Percentiles rank a stretch among this genome's conserved stretches.
Evolutionary conservation across 1,140 invertebrate genomes (phyloP).

Genomic region (Oreohelix idahoensis): DNA sequence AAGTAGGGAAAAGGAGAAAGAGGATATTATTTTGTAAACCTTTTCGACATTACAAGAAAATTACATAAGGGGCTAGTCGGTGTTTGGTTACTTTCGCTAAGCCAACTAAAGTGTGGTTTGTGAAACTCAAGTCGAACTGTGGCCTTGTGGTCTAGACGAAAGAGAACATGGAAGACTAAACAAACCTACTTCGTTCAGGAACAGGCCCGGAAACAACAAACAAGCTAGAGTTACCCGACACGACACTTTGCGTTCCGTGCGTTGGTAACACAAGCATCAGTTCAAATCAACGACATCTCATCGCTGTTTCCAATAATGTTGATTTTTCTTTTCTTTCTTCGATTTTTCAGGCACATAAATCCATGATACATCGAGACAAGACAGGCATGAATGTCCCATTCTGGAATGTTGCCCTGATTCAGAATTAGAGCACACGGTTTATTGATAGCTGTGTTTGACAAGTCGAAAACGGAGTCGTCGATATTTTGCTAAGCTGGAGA

Average conservation of each 20-base stretch:
- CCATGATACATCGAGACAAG: conserved; percentile 1
- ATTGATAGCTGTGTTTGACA: conserved; percentile 37
- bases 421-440: not conserved
- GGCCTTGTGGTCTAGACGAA: not conserved
- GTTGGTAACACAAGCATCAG: not conserved
- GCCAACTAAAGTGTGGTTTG: not conserved
- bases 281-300: not conserved
- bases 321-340: conserved; percentile 3
- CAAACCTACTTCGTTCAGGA: not conserved
- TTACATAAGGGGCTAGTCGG: not conserved
- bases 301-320: not conserved
- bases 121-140: not conserved
- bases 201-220: not conserved
- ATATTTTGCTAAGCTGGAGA: conserved; percentile 23
- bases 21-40: too few species aligned
- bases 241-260: not conserved
- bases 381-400: not conserved
- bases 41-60: too few species aligned
- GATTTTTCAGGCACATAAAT: conserved; percentile 14
- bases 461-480: conserved; percentile 9
- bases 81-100: not conserved
- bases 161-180: not conserved
- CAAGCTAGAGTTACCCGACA: not conserved
- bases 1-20: too few species aligned
- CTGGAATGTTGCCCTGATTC: not conserved